Percentiles rank a stretch among this genome's conserved stretches.
Conservation (phyloP, 2,113 vertebrate species). For the Eulacestoma nigropectus region DNA sequence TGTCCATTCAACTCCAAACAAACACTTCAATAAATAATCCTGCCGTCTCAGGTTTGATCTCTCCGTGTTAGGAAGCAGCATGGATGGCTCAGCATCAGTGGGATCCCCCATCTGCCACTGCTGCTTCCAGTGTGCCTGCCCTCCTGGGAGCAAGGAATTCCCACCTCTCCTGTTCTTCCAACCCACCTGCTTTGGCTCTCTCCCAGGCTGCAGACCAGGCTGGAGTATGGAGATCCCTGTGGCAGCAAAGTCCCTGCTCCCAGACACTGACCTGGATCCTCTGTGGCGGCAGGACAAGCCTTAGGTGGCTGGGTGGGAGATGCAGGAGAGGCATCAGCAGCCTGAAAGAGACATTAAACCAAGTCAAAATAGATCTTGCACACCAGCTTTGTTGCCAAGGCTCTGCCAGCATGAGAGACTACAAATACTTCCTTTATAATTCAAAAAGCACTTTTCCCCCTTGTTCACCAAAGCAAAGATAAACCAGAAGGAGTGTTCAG, state of each 20-base stretch:
- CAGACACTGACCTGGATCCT: neutral
- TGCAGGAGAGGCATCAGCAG: neutral
- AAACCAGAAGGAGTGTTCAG: neutral
- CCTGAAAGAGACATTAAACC: neutral
- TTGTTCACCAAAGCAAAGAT: neutral
- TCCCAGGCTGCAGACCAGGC: neutral
- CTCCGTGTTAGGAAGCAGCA: neutral
- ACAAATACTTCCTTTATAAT: neutral
- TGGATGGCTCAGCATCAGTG: neutral
- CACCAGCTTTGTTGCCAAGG: neutral
- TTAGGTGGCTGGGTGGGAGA: neutral
- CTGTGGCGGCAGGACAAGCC: fast-evolving
- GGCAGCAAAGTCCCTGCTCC: neutral
- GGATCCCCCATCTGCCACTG: neutral
- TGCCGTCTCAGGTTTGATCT: neutral
- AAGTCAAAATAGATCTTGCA: neutral
- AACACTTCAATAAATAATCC: neutral
- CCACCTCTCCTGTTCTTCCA: neutral
- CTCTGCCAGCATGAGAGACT: neutral
- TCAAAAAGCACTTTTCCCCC: neutral
- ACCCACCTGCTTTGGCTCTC: neutral
- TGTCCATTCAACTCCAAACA: constrained; percentile 30
- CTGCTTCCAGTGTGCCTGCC: neutral
- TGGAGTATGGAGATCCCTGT: neutral
- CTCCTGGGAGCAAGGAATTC: neutral